phyloP scores from a whole-genome alignment of 2,797 vertebrate species.

The Pseudocheirus occidentalis region DNA sequence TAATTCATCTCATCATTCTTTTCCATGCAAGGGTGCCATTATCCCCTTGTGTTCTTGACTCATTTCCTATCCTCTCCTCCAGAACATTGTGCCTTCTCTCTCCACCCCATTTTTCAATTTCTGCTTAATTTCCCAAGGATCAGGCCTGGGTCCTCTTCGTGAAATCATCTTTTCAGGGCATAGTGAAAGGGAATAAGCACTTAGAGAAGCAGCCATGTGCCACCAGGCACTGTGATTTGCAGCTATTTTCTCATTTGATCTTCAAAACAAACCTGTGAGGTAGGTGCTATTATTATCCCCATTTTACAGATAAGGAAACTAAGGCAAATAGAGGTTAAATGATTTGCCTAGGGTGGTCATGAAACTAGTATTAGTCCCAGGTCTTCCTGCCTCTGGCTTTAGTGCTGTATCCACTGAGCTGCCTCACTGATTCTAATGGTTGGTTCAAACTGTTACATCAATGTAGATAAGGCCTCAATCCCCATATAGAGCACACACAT shows the following conservation, averaged over 20 bases:
- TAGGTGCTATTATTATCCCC: background rate
- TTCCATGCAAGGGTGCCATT: background rate
- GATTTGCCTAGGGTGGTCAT: background rate
- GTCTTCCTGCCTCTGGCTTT: background rate
- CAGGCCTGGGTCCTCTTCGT: conserved; percentile 3
- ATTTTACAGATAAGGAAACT: background rate
- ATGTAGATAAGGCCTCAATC: background rate
- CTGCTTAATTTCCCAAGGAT: conserved; percentile 23
- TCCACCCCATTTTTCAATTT: background rate
- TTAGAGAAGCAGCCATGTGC: background rate
- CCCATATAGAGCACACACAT: background rate
- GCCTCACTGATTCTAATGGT: background rate
- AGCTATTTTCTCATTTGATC: background rate
- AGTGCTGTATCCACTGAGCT: background rate
- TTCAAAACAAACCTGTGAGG: background rate
- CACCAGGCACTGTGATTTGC: background rate
- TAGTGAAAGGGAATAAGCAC: background rate
- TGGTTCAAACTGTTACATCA: background rate
- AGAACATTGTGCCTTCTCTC: background rate
- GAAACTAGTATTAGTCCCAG: background rate
- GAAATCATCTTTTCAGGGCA: background rate
- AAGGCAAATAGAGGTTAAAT: background rate
- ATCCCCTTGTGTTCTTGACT: background rate
- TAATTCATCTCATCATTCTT: background rate
- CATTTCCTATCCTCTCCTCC: background rate